These are phyloP conservation scores for Artemia sinica DNA, from an alignment of 2,888 invertebrate species.

Conservation along the genomic window DNA sequence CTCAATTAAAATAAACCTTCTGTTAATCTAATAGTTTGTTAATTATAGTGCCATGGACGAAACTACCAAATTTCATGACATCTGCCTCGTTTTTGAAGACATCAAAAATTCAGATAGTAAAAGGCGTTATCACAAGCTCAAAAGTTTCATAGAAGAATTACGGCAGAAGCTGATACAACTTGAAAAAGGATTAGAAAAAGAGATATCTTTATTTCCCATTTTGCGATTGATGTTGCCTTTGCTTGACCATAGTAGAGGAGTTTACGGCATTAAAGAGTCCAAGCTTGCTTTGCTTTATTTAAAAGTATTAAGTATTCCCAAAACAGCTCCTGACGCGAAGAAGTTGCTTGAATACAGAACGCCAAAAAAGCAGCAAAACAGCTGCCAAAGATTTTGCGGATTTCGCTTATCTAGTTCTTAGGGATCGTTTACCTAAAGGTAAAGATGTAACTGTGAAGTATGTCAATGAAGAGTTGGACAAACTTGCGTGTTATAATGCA, in stretches of 20 bases:
- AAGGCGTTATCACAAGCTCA: not conserved
- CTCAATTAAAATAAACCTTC: no score
- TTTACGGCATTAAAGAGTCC: constrained; percentile 65
- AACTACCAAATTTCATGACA: not conserved
- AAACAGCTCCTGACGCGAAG: constrained; percentile 42
- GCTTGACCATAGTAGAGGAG: constrained; percentile 55
- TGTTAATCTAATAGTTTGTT: not conserved
- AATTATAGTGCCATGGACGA: not conserved
- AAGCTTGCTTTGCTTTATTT: constrained; percentile 53
- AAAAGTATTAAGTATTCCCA: constrained; percentile 51
- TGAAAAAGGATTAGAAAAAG: not conserved
- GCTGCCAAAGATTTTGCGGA: constrained; percentile 59
- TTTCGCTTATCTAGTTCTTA: constrained; percentile 51
- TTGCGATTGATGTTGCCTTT: constrained; percentile 60
- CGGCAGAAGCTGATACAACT: not conserved
- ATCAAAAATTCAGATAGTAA: not conserved
- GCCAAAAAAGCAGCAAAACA: constrained; percentile 37
- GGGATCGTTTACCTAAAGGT: constrained; percentile 34
- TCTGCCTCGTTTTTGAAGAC: constrained; percentile 5
- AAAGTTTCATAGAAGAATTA: not conserved
- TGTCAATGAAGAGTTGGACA: constrained; percentile 55
- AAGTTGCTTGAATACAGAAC: constrained; percentile 40
- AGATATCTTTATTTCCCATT: constrained; percentile 40
- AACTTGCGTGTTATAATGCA: constrained; percentile 39
- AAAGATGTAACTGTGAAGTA: constrained; percentile 46